phyloP scores from a whole-genome alignment of 2,888 invertebrate genomes.

The Andrena bicolor region DNA sequence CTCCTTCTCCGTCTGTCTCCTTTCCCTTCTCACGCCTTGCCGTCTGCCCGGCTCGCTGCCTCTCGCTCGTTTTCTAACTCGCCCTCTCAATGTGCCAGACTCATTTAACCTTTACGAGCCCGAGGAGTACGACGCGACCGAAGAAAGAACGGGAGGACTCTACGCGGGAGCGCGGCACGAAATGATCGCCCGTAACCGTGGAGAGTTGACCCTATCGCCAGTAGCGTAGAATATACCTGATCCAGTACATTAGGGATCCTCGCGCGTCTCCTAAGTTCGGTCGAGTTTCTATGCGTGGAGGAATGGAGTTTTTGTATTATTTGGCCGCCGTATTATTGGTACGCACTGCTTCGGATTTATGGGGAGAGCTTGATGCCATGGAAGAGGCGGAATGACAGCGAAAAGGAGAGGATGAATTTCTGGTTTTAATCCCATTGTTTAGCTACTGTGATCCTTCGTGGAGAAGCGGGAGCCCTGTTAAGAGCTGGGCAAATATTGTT shows the following conservation, averaged over 20 bases:
- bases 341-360: no score
- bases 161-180: constrained; percentile 48
- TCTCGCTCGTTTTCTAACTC: constrained; percentile 26
- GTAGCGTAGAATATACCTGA: constrained; percentile 33
- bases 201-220: constrained; percentile 48
- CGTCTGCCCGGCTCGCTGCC: neutral
- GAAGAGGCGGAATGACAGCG: no score
- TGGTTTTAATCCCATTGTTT: no score
- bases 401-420: no score
- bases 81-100: constrained; percentile 67
- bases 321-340: no score
- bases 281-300: no score
- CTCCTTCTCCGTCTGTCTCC: constrained; percentile 39
- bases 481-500: no score
- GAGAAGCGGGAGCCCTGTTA: no score
- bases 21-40: constrained; percentile 13
- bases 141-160: constrained; percentile 38
- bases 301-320: no score
- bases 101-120: constrained; percentile 77
- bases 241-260: constrained; percentile 36
- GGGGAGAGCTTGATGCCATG: no score
- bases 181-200: constrained; percentile 45
- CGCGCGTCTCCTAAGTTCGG: no score
- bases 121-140: constrained; percentile 35
- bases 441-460: no score